phyloP scores from a whole-genome alignment of 2,888 invertebrate species.

The Drosophila prolongata region DNA sequence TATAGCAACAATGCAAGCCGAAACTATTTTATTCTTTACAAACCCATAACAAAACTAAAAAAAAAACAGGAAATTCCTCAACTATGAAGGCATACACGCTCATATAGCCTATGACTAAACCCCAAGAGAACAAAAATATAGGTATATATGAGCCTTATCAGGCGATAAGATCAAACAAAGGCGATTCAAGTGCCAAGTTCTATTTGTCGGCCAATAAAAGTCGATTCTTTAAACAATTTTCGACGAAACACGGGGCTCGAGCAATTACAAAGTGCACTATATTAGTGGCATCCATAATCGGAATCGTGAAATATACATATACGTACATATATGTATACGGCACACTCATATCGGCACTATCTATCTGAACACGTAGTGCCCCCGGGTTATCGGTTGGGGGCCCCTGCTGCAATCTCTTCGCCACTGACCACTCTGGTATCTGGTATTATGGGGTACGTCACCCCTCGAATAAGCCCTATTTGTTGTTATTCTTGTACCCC shows the following conservation, averaged over 20 bases:
- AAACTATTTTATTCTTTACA: not conserved
- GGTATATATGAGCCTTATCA: conserved; percentile 44
- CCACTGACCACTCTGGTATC: conserved; percentile 31
- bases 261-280: conserved; percentile 40
- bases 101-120: conserved; percentile 53
- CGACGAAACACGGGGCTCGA: conserved; percentile 17
- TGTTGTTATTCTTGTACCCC: not conserved
- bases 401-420: conserved; percentile 30
- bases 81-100: conserved; percentile 15
- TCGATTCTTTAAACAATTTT: conserved; percentile 40
- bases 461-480: conserved; percentile 28
- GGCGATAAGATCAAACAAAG: conserved; percentile 63
- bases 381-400: conserved; percentile 23
- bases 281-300: conserved; percentile 20
- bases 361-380: conserved; percentile 40
- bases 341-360: conserved; percentile 30
- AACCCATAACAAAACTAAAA: not conserved
- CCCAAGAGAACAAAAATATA: conserved; percentile 2
- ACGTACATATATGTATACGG: not conserved
- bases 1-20: not conserved
- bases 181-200: conserved; percentile 38
- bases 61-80: conserved; percentile 33
- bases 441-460: conserved; percentile 21
- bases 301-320: conserved; percentile 17
- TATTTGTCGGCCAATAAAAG: conserved; percentile 48